Base-by-base conservation (phyloP, 2,797 vertebrate species). In the Enteromius trimaculatus region DNA sequence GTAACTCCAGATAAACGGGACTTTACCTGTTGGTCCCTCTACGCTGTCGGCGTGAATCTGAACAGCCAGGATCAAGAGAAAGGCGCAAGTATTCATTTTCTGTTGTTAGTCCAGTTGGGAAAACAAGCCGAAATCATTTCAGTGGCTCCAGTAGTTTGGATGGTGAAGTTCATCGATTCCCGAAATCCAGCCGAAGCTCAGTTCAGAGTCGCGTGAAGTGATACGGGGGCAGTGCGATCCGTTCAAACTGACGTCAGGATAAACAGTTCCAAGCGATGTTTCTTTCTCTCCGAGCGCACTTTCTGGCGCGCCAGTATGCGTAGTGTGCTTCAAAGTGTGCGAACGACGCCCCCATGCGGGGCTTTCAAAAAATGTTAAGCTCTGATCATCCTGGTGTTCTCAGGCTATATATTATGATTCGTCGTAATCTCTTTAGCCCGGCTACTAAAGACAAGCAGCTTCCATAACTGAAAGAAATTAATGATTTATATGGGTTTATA, bases 11-110 rank as follows among this genome's bases (percentile, higher is more conserved):
- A 85, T 7, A 75, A 51, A 21, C 78, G 83, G 26, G 71, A 83
- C 70, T 81, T 95, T 95, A 95, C 95, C 95, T 95, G 95, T 95
- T 93, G 95, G 95, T 87, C 93, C 94, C 86, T 96, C 95, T 21
- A 94, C 95, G 87, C 94, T 94, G 89, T 96, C 95, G 88, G 94
- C 94, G 94, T 94, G 95, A 88, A 95, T 94, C 84, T 94, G 94
- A 79, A 91, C 93, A 65, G 93, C 90, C 91, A 96, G 91, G 87
- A 96, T 92, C 87, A 95, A 72, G 69, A 96, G 90, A 86, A 96
- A 92, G 78, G 93, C 94, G 90, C 93, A 95, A 93, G 94, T 95
- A 93, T 96, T 95, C 95, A 96, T 96, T 82, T 88, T 90, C 85
- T 47, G 53, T 89, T 83, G 87, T 94, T 94, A 95, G 92, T 96